A percentile compares a stretch with the other conserved stretches of the same genome.
phyloP scores from a whole-genome alignment of 2,797 vertebrate species.

The Argya squamiceps region DNA sequence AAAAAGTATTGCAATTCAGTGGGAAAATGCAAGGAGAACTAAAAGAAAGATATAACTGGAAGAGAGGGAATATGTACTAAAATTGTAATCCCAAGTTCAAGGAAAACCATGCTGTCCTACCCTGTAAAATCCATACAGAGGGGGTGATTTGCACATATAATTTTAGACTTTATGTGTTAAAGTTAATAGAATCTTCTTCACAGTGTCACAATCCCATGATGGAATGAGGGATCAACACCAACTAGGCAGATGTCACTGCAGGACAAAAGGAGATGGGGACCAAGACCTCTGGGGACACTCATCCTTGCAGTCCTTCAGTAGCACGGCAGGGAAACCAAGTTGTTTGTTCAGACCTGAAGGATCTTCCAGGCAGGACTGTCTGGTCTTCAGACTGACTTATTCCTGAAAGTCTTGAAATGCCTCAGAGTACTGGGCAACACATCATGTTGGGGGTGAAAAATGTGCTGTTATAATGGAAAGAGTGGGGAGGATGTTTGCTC shows the following conservation, averaged over 20 bases:
- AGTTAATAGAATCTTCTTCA: neutral
- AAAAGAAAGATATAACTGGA: neutral
- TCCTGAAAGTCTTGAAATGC: neutral
- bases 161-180: neutral
- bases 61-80: neutral
- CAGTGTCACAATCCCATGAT: rapidly evolving
- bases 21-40: neutral
- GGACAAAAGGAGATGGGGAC: neutral
- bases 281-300: neutral
- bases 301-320: neutral
- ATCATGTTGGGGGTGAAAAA: neutral
- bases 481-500: neutral
- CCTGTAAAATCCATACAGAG: neutral
- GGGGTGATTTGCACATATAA: neutral
- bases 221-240: neutral
- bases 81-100: neutral
- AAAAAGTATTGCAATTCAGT: neutral
- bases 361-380: neutral
- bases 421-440: neutral
- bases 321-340: neutral
- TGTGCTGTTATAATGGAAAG: neutral
- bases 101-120: neutral
- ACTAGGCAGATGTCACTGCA: neutral
- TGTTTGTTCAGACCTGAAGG: neutral
- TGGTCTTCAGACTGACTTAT: neutral